Evolutionary conservation across 1,140 invertebrate species (phyloP), one percentile per base, ranked within the genome.

Genomic region (Drosophila nasuta): DNA sequence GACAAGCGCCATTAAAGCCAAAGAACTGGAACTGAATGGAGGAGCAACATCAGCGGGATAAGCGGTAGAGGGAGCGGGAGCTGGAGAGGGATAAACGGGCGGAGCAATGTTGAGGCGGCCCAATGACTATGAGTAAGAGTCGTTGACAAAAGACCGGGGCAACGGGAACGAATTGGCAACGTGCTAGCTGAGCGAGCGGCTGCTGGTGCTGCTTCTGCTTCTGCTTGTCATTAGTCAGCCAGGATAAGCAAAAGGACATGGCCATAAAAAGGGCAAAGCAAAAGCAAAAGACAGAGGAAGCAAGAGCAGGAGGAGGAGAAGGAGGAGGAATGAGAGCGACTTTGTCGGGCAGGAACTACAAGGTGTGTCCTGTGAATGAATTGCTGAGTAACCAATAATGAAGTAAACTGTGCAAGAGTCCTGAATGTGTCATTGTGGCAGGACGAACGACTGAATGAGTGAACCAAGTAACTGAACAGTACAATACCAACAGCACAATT

Each of bases 301-400:
- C 20, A 20, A 20, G 3, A 20, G 17, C 17, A 20, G 17, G 1
- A 20, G 57, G 11, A 25, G 20, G 20, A 25, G 20, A 3, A 25
- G 17, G 30, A 41, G 54, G 1, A 11, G 28, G 13, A 43, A 48
- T 5, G 54, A 41, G 43, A 71, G 60, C 48, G 41, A 33, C 11
- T 10, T 28, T 6, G 13, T 43, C 41, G 63, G 38, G 35, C 35
- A 46, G 33, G 45, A 77, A 69, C 66, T 60, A 85, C 80, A 85
- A 89, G 85, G 85, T 90, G 81, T 89, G 81, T 81, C 85, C 86
- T 78, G 45, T 89, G 85, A 89, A 89, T 89, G 85, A 89, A 89
- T 89, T 89, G 85, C 85, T 85, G 85, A 89, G 86, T 90, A 89
- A 89, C 85, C 85, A 89, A 90, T 90, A 89, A 89, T 89, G 85